Percentiles rank a stretch among this genome's conserved stretches.
Evolutionary conservation across 2,113 vertebrate species (phyloP).

Genomic region (cattle (Bos taurus)): ARS-UCD2.0 NC_037357.1:31201501-31202000

Average conservation of each 20-base stretch:
- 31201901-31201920: conserved; percentile 20
- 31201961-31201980: conserved; percentile 50
- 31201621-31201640: background rate
- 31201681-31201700: background rate
- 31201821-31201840: background rate
- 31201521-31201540: conserved; percentile 81
- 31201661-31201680: background rate
- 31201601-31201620: conserved; percentile 36
- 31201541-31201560: conserved; percentile 83
- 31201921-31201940: conserved; percentile 46
- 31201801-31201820: conserved; percentile 45
- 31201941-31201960: background rate
- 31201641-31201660: background rate
- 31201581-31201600: conserved; percentile 64
- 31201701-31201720: conserved; percentile 23
- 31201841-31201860: conserved; percentile 58
- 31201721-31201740: conserved; percentile 41
- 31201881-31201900: conserved; percentile 17
- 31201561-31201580: conserved; percentile 79
- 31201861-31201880: conserved; percentile 56
- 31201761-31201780: conserved; percentile 55
- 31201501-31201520: conserved; percentile 86
- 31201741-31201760: conserved; percentile 23
- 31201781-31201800: conserved; percentile 26
- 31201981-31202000: conserved; percentile 61